Evolutionary conservation across 2,113 vertebrate species (phyloP).

Genomic region (Leptodactylus fuscus): DNA sequence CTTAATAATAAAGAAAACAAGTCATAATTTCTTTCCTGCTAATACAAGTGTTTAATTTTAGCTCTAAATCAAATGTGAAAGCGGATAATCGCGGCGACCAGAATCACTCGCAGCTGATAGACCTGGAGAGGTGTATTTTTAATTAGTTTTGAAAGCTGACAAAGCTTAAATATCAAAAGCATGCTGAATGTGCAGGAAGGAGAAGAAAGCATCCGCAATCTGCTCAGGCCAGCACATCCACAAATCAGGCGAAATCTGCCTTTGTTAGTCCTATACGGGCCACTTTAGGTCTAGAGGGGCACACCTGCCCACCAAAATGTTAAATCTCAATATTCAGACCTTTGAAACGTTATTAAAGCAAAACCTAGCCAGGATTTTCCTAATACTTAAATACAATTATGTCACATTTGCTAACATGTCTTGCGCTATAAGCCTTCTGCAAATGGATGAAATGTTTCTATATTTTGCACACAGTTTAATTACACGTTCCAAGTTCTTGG

Average conservation of each 20-base stretch:
- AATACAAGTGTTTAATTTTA: slow-evolving; percentile 50
- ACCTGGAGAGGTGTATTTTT: slow-evolving; percentile 63
- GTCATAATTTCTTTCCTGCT: slow-evolving; percentile 45
- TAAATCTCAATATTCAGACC: not conserved
- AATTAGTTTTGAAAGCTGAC: slow-evolving; percentile 66
- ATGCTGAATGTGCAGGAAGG: slow-evolving; percentile 60
- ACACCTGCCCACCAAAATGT: not conserved
- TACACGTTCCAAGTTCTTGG: slow-evolving; percentile 16
- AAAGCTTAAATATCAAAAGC: slow-evolving; percentile 65
- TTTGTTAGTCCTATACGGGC: not conserved
- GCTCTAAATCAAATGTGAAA: slow-evolving; percentile 68
- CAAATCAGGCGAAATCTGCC: slow-evolving; percentile 11
- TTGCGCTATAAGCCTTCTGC: not conserved
- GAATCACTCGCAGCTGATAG: slow-evolving; percentile 62
- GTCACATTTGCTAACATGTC: not conserved
- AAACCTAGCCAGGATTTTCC: not conserved
- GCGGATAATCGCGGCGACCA: slow-evolving; percentile 59
- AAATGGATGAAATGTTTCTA: not conserved
- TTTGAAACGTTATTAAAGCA: not conserved
- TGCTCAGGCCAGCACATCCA: slow-evolving; percentile 54
- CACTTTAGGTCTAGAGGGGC: not conserved
- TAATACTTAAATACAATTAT: slow-evolving; percentile 27
- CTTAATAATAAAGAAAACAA: slow-evolving; percentile 41
- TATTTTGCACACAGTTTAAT: not conserved
- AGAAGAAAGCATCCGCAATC: slow-evolving; percentile 20